Conservation (phyloP, 2,888 invertebrate genomes). For the Himalopsyche kuldschensis region DNA sequence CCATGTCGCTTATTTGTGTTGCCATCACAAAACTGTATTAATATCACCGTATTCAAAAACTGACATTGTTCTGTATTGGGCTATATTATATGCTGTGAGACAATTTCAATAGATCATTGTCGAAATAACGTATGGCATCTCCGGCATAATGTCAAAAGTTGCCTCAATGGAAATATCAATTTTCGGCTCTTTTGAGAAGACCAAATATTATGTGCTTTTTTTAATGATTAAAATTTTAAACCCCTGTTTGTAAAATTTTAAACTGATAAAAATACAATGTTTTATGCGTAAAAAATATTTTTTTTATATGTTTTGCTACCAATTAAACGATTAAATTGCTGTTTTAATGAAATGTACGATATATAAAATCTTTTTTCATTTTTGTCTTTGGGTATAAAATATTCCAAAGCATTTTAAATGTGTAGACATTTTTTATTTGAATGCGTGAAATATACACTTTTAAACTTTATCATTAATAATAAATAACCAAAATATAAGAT, state of each 20-base stretch:
- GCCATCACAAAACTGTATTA: conserved; percentile 23
- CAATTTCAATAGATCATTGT: not conserved
- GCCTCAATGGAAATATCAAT: not conserved
- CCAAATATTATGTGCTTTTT: not conserved
- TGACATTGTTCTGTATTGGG: not conserved
- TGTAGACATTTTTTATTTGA: not conserved
- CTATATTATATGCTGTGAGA: not conserved
- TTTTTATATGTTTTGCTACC: not conserved
- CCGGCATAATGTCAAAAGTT: not conserved
- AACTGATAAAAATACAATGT: not conserved
- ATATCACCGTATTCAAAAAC: not conserved
- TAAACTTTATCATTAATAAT: not conserved
- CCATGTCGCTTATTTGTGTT: conserved; percentile 30
- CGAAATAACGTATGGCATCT: not conserved
- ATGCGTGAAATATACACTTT: not conserved
- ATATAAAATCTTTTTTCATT: not conserved
- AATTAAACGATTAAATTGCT: not conserved
- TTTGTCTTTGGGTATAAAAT: not conserved
- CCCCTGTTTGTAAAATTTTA: not conserved
- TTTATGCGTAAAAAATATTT: not conserved
- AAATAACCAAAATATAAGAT: not conserved
- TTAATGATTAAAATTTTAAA: not conserved
- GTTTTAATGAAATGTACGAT: not conserved
- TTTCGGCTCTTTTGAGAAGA: not conserved
- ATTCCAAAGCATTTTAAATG: not conserved